Base-by-base conservation (phyloP, 1,140 invertebrate genomes). In the Fopius arisanus region DNA sequence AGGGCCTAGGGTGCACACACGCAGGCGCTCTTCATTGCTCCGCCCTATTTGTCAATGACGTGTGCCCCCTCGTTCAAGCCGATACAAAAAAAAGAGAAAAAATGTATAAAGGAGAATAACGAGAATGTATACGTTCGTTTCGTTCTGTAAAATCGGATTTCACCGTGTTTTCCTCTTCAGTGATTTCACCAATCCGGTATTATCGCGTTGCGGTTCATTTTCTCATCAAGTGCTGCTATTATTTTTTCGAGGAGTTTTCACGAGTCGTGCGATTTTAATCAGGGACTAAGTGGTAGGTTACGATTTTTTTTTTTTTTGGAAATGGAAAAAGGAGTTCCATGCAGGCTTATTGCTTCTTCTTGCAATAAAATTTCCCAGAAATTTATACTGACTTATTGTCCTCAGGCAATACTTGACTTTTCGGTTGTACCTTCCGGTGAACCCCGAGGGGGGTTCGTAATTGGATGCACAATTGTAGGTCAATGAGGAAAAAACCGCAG, bases 141-240 rank as follows among this genome's bases (percentile, higher is more conserved):
- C 77, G 59, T 72, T 72, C 72, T 77, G 68, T 73, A 66, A 75
- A 78, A 83, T 82, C 79, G 75, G 80, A 81, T 82, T 82, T 78
- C 43, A 29, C 29, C 70, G 54, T 65, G 62, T 65, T 65, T 59
- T 65, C 62, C 62, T 65, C 28, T 33, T 65, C 26, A 16, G 26
- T 37, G 19, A 43, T 67, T 43, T n/a, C 66, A 26, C n/a, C 21
- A 48, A 67, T 41, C 66, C 66, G 16, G 33, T 48, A 40, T 37
- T 65, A 65, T 31, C 23, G 62, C 4, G 28, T 6, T 29, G 14
- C 29, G 62, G 5, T 16, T 65, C 62, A 14, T 65, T 65, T 31
- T 3, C 14, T 29, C 62, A 65, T 65, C 62, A 65, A 65, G 62
- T 65, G 62, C 28, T 16, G 16, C 3, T 48, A 19, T n/a, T 48